phyloP scores from a whole-genome alignment of 2,797 vertebrate species.

The Taeniopygia guttata region DNA sequence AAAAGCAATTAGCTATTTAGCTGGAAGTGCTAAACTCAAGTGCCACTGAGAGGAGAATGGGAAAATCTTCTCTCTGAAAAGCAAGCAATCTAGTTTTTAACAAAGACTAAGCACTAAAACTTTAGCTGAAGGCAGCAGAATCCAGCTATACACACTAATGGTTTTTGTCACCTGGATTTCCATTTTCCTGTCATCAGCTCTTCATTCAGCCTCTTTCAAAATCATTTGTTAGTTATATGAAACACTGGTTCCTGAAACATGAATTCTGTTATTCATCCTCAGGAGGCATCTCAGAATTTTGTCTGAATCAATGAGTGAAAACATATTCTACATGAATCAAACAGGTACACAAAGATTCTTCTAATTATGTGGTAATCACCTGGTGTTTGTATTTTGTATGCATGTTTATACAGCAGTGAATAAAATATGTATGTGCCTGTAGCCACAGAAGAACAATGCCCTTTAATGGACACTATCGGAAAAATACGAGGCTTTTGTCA shows the following conservation, averaged over 20 bases:
- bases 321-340: background rate
- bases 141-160: background rate
- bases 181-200: background rate
- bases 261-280: background rate
- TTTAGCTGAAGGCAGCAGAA: background rate
- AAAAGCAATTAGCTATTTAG: conserved; percentile 63
- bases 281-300: background rate
- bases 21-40: conserved; percentile 58
- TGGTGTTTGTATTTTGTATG: background rate
- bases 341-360: background rate
- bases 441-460: background rate
- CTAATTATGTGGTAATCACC: background rate
- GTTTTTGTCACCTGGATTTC: background rate
- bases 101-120: background rate
- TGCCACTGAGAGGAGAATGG: background rate
- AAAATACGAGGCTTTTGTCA: background rate
- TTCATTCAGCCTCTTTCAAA: background rate
- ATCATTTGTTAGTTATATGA: background rate
- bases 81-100: conserved; percentile 7
- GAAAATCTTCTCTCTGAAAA: conserved; percentile 32
- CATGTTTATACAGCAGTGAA: background rate
- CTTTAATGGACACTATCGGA: background rate
- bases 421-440: background rate
- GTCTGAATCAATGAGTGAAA: background rate
- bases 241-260: background rate